Base-by-base conservation (phyloP, 2,888 invertebrate genomes). In the Tyria jacobaeae region DNA sequence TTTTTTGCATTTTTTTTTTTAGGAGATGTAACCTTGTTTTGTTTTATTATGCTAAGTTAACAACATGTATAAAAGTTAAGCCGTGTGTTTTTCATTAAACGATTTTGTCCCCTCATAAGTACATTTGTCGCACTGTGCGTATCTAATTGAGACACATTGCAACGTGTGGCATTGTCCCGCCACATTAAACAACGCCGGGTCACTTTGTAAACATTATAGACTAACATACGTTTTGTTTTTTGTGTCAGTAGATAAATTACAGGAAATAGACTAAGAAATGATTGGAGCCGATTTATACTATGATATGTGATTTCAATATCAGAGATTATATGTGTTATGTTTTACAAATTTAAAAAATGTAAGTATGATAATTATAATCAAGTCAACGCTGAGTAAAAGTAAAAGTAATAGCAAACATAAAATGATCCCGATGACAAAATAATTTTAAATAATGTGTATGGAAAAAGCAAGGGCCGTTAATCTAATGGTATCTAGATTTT, bases 121-220 rank as follows among this genome's bases (percentile, higher is more conserved):
- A 64, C 67, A 67, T 68, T 86, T 81, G 83, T 79, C 75, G 73
- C 81, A 79, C 68, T 62, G 84, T 81, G 86, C 86, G 84, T 81
- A 77, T 82, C 90, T 91, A 91, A 92, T 91, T 91, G 90, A 89
- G 89, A 91, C 85, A 81, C 86, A 91, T 90, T 83, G 82, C 74
- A 75, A 64, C 66, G 74, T 79, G 69, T 68, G 71, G 74, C 75
- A 70, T 70, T 78, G 82, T 81, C 79, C 73, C 84, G 87, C 78
- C 71, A 79, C 87, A 86, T 88, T 88, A 78, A 75, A 72, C 78
- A 79, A 79, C 74, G 76, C 79, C 76, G 64, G 77, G 73, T 79
- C 64, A 66, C 64, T 71, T 60, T 68, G 65, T 70, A 63, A 59
- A 71, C 59, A 50, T 68, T 62, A 77, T 68, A 60, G 47, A 52